phyloP scores from a whole-genome alignment of 2,797 vertebrate genomes.

The Jordanella pulchra region DNA sequence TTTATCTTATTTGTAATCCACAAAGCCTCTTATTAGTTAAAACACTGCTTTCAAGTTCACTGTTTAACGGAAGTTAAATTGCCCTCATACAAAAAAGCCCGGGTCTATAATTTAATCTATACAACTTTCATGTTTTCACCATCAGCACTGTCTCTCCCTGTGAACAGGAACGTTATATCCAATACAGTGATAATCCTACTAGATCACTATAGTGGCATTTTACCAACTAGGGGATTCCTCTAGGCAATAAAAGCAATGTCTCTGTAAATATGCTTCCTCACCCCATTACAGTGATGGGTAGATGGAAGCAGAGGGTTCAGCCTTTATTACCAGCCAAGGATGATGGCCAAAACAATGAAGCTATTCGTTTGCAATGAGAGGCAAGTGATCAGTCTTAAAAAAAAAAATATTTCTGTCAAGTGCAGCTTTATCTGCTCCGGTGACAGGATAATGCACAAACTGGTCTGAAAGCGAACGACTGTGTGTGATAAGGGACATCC shows the following conservation, averaged over 20 bases:
- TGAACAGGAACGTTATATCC: conserved; percentile 14
- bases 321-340: conserved; percentile 45
- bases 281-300: conserved; percentile 23
- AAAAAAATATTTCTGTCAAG: conserved; percentile 57
- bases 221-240: conserved; percentile 17
- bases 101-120: conserved; percentile 2
- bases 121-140: neutral
- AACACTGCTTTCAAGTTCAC: neutral
- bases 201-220: conserved; percentile 36
- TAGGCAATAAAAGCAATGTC: conserved; percentile 25
- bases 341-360: conserved; percentile 36
- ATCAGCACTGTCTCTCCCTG: neutral
- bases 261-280: conserved; percentile 21
- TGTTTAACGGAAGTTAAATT: neutral
- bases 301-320: neutral
- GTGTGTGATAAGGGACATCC: conserved; percentile 20
- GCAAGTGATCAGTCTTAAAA: conserved; percentile 58
- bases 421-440: conserved; percentile 37
- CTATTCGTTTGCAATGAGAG: conserved; percentile 42
- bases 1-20: neutral
- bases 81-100: neutral
- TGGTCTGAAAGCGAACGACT: conserved; percentile 10
- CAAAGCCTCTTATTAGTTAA: neutral
- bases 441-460: conserved; percentile 50
- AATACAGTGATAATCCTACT: conserved; percentile 26